Conservation (phyloP, 2,888 invertebrate genomes). For the Conus canariensis region DNA sequence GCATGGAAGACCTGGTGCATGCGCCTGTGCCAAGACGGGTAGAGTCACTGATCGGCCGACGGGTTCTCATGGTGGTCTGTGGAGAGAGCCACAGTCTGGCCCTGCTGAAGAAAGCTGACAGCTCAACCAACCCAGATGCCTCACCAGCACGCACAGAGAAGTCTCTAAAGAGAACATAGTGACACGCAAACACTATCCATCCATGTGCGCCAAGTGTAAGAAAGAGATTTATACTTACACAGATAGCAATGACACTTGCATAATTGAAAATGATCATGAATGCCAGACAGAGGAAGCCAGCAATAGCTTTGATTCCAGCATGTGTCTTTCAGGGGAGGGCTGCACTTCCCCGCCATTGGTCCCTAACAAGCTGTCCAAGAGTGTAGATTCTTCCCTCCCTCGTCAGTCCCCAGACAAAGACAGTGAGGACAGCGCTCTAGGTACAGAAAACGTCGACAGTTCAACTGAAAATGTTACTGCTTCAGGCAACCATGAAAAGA, state of each 20-base stretch:
- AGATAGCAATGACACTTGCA: conserved; percentile 65
- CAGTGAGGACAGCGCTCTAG: background rate
- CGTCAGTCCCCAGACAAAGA: conserved; percentile 20
- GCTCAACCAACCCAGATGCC: background rate
- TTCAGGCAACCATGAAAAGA: background rate
- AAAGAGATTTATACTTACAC: conserved; percentile 67
- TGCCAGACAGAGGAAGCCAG: conserved; percentile 49
- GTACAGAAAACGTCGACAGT: conserved; percentile 3
- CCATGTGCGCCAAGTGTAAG: conserved; percentile 68
- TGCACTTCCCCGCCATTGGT: background rate
- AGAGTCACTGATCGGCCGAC: conserved; percentile 62
- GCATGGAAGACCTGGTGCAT: conserved; percentile 58
- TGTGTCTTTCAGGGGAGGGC: conserved; percentile 41
- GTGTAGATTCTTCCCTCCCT: background rate
- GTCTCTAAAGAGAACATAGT: conserved; percentile 39
- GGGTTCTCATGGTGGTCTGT: conserved; percentile 70
- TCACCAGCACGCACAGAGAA: conserved; percentile 11
- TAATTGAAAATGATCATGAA: conserved; percentile 63
- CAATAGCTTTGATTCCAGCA: conserved; percentile 44
- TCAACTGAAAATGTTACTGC: conserved; percentile 3
- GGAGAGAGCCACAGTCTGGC: conserved; percentile 74
- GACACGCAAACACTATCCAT: conserved; percentile 52
- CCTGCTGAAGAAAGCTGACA: conserved; percentile 64
- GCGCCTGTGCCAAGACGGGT: conserved; percentile 62
- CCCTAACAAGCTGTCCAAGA: background rate